Evolutionary conservation across 2,888 invertebrate species (phyloP).

Genomic region (Coecobrya sp.): DNA sequence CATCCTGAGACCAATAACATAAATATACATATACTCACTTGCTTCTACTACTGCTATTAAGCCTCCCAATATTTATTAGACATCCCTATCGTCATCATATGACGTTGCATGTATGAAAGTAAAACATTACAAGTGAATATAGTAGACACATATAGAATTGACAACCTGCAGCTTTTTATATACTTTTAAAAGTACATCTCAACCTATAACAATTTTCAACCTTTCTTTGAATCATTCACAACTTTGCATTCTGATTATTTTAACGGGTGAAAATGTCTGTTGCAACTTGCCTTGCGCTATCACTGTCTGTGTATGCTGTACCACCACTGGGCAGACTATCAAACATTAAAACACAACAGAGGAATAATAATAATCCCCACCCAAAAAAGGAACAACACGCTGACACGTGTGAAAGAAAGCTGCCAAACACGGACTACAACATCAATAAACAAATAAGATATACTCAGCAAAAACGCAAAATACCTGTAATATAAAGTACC

Average conservation of each 20-base stretch:
- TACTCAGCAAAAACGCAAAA: constrained; percentile 46
- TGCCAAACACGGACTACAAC: constrained; percentile 81
- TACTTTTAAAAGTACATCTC: constrained; percentile 17
- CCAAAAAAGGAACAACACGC: constrained; percentile 81
- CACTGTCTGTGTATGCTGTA: background rate
- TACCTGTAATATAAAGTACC: background rate
- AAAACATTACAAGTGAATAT: no score
- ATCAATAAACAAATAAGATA: constrained; percentile 80
- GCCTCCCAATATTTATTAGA: constrained; percentile 61
- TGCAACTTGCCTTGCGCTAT: constrained; percentile 6
- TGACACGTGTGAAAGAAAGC: constrained; percentile 82
- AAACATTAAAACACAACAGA: constrained; percentile 48
- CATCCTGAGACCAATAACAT: constrained; percentile 40
- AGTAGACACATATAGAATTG: no score
- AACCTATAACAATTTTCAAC: background rate
- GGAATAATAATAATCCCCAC: constrained; percentile 75
- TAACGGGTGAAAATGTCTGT: constrained; percentile 16
- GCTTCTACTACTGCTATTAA: constrained; percentile 15
- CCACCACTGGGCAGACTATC: constrained; percentile 33
- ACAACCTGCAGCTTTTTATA: background rate
- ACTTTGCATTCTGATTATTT: constrained; percentile 28
- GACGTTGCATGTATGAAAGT: no score
- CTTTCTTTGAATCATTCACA: background rate
- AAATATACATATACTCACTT: background rate
- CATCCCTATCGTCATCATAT: background rate